Evolutionary conservation across 2,797 vertebrate genomes (phyloP), one percentile per base, ranked within the genome.

Genomic region (Trachops cirrhosus): DNA sequence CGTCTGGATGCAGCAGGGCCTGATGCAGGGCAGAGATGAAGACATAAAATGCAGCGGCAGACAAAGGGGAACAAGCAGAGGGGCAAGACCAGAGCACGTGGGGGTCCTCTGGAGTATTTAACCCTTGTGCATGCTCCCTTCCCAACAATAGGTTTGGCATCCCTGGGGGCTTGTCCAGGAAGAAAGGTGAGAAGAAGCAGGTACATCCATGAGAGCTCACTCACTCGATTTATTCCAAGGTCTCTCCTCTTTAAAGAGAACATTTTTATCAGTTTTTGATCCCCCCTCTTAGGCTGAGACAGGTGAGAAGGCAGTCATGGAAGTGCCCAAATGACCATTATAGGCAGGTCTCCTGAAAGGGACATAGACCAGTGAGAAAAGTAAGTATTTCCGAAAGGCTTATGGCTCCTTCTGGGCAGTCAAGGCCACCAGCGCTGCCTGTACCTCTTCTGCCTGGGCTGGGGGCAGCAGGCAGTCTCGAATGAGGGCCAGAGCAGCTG

Each of bases 401-500:
- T 46, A 95, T 0, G 32, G 86, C 3, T 54, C 37, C 34, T 88
- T 82, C 71, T 82, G 77, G 34, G 70, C 50, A 46, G 98, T 88
- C 32, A 98, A 92, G 75, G 96, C 88, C 39, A 94, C 95, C 59
- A 99, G 96, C 0, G 98, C 98, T 3, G 3, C 67, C 62, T 98
- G 98, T 6, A 99, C 97, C 5, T 86, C 93, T 24, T 92, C 64
- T 84, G 99, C 98, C 41, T 99, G 98, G 4, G 97, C 89, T 1
- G 99, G 98, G 2, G 99, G 97, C 67, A 99, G 98, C 46, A 99
- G 98, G 75, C 98, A 98, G 44, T 94, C 96, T 44, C 97, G 98
- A 92, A 99, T 98, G 84, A 98, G 97, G 19, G 89, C 88, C 19
- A 98, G 97, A 0, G 99, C 99, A 0, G 97, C 95, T 0, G 89